These are phyloP conservation scores for Marmota flaviventris DNA, from an alignment of 2,113 vertebrate genomes.

Conservation along the genomic window DNA sequence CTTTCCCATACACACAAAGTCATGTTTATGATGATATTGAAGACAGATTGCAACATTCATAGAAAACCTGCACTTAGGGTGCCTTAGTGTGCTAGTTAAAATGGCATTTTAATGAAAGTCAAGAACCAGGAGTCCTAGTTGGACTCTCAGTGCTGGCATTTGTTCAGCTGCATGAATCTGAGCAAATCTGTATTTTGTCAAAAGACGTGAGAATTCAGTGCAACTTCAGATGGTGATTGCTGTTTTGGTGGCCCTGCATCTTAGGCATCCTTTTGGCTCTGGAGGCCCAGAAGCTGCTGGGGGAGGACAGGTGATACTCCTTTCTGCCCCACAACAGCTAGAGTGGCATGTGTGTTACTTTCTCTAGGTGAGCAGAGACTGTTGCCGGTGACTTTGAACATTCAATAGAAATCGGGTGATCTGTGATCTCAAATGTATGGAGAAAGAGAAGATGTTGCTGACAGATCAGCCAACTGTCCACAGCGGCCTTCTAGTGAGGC, in stretches of 20 bases:
- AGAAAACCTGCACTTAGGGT: neutral
- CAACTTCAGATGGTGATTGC: neutral
- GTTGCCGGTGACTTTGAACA: neutral
- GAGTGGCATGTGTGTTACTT: neutral
- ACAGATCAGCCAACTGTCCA: neutral
- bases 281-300: no score
- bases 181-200: neutral
- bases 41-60: neutral
- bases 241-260: neutral
- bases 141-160: neutral
- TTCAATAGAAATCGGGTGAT: neutral
- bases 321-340: neutral
- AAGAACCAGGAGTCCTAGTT: neutral
- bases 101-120: neutral
- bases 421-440: neutral
- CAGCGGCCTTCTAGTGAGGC: neutral
- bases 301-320: no score
- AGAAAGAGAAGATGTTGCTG: neutral
- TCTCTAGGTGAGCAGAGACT: accelerated
- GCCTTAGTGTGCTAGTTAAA: neutral
- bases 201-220: neutral
- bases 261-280: neutral
- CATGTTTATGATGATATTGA: neutral
- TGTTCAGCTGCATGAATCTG: neutral
- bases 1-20: neutral